Percentiles rank a stretch among this genome's conserved stretches.
Conservation (phyloP, 1,140 invertebrate genomes). For the Drosophila melanogaster region Release_6_plus_ISO1_MT NT_033777.3:14119501-14120000, state of each 20-base stretch:
- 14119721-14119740: conserved; percentile 36
- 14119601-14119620: conserved; percentile 24
- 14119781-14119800: conserved; percentile 44
- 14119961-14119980: background rate
- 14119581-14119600: conserved; percentile 57
- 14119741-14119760: conserved; percentile 20
- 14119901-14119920: conserved; percentile 56
- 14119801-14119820: conserved; percentile 58
- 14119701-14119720: conserved; percentile 33
- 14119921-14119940: conserved; percentile 19
- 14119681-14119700: background rate
- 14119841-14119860: conserved; percentile 23
- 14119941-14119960: background rate
- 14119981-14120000: conserved; percentile 5
- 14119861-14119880: conserved; percentile 61
- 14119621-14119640: conserved; percentile 62
- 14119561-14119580: conserved; percentile 41
- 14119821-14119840: conserved; percentile 65
- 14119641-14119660: conserved; percentile 24
- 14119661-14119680: conserved; percentile 19
- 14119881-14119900: conserved; percentile 66
- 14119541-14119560: conserved; percentile 56
- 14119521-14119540: conserved; percentile 21
- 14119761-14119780: conserved; percentile 28
- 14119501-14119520: conserved; percentile 2